Evolutionary conservation across 2,888 invertebrate species (phyloP), one percentile per base, ranked within the genome.

Genomic region (Atethmia centrago): DNA sequence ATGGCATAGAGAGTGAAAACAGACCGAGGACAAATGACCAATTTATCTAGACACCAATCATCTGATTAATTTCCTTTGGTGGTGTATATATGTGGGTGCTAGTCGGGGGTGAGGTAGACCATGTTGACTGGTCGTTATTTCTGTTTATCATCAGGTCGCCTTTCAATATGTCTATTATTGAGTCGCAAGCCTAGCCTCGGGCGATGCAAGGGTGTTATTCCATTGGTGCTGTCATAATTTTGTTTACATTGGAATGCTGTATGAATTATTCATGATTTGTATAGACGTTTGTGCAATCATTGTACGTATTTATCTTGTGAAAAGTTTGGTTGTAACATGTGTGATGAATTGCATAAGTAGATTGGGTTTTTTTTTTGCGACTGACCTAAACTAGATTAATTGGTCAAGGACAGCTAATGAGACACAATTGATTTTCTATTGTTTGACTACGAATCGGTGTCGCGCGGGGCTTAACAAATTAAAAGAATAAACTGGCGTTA

Each of bases 1-100:
- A 95, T 94, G 86, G 88, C 77, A 93, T 93, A 83, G 95, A 96
- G 94, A 95, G 95, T 95, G 95, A 95, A 95, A 95, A 91, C 93
- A 77, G 80, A 88, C 89, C 85, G 87, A 79, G 89, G 92, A 86
- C 88, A 88, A 85, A 89, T 85, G 85, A 74, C 92, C 90, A 91
- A 84, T 84, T 77, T 90, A 90, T 75, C 55, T 82, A 89, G 92
- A 91, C 84, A 90, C 81, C 82, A 84, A 71, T 84, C 72, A 71
- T 69, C 56, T 78, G 62, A 82, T 72, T 73, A 77, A 68, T 28
- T 74, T 55, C 79, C 69, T 71, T 65, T 61, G 45, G 45, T n/a
- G 31, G 59, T 49, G 36, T 74, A 25, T 49, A 69, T 21, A 21
- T 73, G 69, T 78, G 56, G 61, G 73, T 42, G 49, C 45, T 47